A percentile compares a stretch with the other conserved stretches of the same genome.
Evolutionary conservation across 2,113 vertebrate genomes (phyloP).

Genomic region (Anolis sagrei): DNA sequence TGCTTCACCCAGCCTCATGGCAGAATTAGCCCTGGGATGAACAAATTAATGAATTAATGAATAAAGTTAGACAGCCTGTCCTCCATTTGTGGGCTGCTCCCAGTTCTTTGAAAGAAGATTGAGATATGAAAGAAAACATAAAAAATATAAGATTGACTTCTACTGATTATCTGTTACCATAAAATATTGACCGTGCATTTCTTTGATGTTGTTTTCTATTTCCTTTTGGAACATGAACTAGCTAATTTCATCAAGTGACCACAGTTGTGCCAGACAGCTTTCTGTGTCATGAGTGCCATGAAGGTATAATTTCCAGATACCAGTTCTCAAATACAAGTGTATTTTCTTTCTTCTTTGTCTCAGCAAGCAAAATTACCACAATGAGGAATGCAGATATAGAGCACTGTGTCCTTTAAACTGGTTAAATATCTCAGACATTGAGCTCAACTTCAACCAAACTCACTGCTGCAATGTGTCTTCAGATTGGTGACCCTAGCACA

Average conservation of each 20-base stretch:
- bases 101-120: background rate
- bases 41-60: background rate
- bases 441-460: too few relatives aligned
- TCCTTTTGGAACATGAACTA: too few relatives aligned
- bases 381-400: too few relatives aligned
- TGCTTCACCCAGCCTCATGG: too few relatives aligned
- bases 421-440: too few relatives aligned
- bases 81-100: background rate
- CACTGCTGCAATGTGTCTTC: too few relatives aligned
- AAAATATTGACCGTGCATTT: background rate
- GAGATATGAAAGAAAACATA: background rate
- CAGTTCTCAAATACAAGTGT: background rate
- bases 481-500: too few relatives aligned
- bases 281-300: background rate
- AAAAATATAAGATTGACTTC: background rate
- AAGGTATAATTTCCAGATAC: background rate
- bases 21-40: too few relatives aligned
- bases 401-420: too few relatives aligned
- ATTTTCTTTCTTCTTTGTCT: background rate
- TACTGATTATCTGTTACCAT: background rate
- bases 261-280: background rate
- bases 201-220: background rate
- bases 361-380: background rate
- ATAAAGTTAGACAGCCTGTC: background rate
- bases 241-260: background rate